phyloP scores from a whole-genome alignment of 1,140 invertebrate genomes.

The Conopomorpha cramerella region DNA sequence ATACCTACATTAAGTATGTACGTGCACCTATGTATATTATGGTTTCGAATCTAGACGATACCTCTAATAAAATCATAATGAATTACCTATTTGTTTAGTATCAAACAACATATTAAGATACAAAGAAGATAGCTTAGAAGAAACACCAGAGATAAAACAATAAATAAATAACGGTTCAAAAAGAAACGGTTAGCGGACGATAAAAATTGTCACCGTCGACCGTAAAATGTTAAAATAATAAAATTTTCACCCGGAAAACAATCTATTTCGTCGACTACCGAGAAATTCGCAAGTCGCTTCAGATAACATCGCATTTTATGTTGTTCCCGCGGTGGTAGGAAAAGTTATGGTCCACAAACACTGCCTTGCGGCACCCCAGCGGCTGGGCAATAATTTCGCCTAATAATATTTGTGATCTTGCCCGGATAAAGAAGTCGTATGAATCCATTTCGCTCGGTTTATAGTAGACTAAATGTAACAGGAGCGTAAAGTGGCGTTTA shows the following conservation, averaged over 20 bases:
- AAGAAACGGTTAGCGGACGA: slow-evolving; percentile 7
- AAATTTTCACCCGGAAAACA: slow-evolving; percentile 29
- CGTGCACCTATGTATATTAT: too few relatives aligned
- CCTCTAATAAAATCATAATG: too few relatives aligned
- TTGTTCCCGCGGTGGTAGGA: slow-evolving; percentile 51
- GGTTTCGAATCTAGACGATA: too few relatives aligned
- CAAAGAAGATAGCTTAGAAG: too few relatives aligned
- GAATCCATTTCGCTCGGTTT: slow-evolving; percentile 23
- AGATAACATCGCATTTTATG: slow-evolving; percentile 56
- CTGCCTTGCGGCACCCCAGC: slow-evolving; percentile 41
- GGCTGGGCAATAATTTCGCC: slow-evolving; percentile 31
- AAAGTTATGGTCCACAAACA: slow-evolving; percentile 47
- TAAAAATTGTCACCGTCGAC: too few relatives aligned
- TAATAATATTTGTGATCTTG: slow-evolving; percentile 48
- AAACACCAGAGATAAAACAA: too few relatives aligned
- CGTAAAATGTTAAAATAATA: slow-evolving; percentile 17
- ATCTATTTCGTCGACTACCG: slow-evolving; percentile 39
- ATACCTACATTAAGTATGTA: too few relatives aligned
- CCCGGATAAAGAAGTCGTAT: slow-evolving; percentile 27
- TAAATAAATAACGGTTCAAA: slow-evolving; percentile 7
- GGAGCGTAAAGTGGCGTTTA: not conserved
- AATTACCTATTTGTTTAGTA: too few relatives aligned
- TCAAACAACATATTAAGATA: too few relatives aligned
- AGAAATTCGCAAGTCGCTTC: slow-evolving; percentile 39
- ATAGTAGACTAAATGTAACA: slow-evolving; percentile 1